Conservation (phyloP, 2,797 vertebrate species). For the Pangasius macronema region DNA sequence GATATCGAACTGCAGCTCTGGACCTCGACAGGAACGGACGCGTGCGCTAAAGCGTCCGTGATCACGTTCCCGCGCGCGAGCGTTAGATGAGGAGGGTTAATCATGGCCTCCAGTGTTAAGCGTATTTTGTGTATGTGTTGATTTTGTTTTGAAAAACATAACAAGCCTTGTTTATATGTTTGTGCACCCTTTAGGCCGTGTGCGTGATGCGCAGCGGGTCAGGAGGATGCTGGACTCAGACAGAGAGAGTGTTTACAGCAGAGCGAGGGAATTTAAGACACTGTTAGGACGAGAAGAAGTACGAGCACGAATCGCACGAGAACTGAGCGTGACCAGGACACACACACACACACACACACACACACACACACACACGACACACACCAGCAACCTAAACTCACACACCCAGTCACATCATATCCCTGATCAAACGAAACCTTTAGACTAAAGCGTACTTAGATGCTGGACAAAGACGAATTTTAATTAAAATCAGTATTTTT, state of each 20-base stretch:
- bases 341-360: slow-evolving; percentile 29
- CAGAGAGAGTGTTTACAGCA: slow-evolving; percentile 59
- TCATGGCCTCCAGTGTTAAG: background rate
- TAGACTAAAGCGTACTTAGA: background rate
- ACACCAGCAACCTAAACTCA: slow-evolving; percentile 13
- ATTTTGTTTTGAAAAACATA: background rate
- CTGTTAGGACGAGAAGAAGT: slow-evolving; percentile 75
- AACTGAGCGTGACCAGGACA: slow-evolving; percentile 33
- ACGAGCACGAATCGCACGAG: slow-evolving; percentile 71
- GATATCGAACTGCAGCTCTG: slow-evolving; percentile 3
- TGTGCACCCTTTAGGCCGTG: slow-evolving; percentile 69
- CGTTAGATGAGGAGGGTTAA: background rate
- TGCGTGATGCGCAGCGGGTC: slow-evolving; percentile 68
- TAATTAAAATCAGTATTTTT: background rate
- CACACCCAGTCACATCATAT: background rate
- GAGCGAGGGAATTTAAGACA: slow-evolving; percentile 75
- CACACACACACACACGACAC: slow-evolving; percentile 27
- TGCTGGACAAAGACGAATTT: background rate
- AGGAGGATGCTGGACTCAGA: slow-evolving; percentile 50
- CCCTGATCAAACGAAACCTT: background rate
- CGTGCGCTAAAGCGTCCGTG: background rate
- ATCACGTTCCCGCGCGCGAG: background rate
- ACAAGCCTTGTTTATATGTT: slow-evolving; percentile 38
- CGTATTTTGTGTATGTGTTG: background rate
- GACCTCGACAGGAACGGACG: background rate